Evolutionary conservation across 2,797 vertebrate genomes (phyloP).

Genomic region (Pipistrellus pygmaeus): DNA sequence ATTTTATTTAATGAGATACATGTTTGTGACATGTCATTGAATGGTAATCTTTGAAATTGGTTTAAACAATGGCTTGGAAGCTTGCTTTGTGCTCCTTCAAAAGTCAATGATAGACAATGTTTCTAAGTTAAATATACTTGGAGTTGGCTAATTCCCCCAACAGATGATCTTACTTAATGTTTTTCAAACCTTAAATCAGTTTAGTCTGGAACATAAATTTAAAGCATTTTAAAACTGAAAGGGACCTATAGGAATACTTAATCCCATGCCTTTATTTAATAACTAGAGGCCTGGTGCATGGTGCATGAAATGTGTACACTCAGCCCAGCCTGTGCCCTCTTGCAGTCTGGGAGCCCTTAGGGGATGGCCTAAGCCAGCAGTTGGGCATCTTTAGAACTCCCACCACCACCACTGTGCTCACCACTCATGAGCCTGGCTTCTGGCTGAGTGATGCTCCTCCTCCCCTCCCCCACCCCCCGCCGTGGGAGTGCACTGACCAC

Average conservation of each 20-base stretch:
- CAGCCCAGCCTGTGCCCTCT: too few relatives aligned
- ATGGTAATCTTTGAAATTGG: slow-evolving; percentile 82
- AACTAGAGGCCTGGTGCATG: neutral
- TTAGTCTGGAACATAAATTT: slow-evolving; percentile 46
- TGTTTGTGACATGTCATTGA: slow-evolving; percentile 81
- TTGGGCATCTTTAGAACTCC: too few relatives aligned
- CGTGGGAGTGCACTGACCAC: too few relatives aligned
- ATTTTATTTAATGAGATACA: slow-evolving; percentile 83
- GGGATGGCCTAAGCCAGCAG: too few relatives aligned
- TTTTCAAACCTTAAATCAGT: slow-evolving; percentile 18
- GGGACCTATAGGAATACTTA: neutral
- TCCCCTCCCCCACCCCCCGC: too few relatives aligned
- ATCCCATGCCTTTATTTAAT: neutral
- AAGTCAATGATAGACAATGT: slow-evolving; percentile 50
- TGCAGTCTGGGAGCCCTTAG: too few relatives aligned
- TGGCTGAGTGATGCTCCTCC: too few relatives aligned
- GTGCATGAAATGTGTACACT: too few relatives aligned
- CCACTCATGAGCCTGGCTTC: too few relatives aligned
- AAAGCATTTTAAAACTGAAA: slow-evolving; percentile 31
- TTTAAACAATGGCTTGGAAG: slow-evolving; percentile 81
- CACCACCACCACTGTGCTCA: too few relatives aligned
- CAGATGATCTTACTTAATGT: neutral
- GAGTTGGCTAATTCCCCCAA: neutral
- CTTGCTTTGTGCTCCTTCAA: slow-evolving; percentile 74
- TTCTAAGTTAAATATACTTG: slow-evolving; percentile 28